Conservation (phyloP, 2,113 vertebrate species). For the Neoarius graeffei region DNA sequence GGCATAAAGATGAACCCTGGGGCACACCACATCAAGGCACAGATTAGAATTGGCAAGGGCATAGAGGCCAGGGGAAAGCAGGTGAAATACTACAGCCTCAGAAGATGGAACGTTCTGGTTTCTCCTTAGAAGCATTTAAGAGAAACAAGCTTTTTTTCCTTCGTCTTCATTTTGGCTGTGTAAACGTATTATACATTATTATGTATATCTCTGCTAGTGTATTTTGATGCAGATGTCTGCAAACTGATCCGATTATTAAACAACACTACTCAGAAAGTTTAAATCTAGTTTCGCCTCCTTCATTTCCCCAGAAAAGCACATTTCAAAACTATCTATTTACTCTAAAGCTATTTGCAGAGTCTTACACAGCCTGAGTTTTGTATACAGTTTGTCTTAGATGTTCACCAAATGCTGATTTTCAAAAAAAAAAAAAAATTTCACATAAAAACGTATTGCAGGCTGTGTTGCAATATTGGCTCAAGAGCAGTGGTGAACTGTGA, state of each 20-base stretch:
- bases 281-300: not conserved
- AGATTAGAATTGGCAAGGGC: conserved; percentile 1
- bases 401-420: not conserved
- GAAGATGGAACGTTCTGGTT: not conserved
- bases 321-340: not conserved
- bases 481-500: not conserved
- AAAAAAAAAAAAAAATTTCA: not conserved
- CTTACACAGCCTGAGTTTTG: too few species aligned
- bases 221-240: not conserved
- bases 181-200: not conserved
- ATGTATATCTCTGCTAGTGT: not conserved
- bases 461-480: not conserved
- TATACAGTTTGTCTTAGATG: too few species aligned
- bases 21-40: conserved; percentile 4
- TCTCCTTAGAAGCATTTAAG: not conserved
- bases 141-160: not conserved
- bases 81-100: conserved; percentile 25
- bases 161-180: too few species aligned
- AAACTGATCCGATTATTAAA: not conserved
- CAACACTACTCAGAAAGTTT: not conserved
- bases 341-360: not conserved
- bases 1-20: conserved; percentile 35
- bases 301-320: not conserved
- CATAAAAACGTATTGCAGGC: not conserved
- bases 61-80: conserved; percentile 12